These are phyloP conservation scores for Amazona vittata DNA, from an alignment of 2,113 vertebrate species.

Conservation along the genomic window DNA sequence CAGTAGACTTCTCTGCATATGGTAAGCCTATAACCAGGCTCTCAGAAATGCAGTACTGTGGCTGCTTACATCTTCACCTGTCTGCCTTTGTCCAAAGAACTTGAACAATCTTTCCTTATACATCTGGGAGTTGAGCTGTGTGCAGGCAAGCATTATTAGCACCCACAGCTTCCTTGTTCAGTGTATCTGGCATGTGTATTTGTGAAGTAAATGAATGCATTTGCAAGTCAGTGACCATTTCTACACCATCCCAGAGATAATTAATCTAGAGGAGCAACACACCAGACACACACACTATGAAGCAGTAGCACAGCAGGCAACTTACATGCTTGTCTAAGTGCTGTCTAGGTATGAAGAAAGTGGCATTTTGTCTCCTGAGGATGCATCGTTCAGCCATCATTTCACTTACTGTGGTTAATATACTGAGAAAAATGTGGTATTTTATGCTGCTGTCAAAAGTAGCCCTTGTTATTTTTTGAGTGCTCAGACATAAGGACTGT, in stretches of 20 bases:
- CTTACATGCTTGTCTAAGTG: not conserved
- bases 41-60: not conserved
- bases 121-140: not conserved
- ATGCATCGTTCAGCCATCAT: not conserved
- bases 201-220: not conserved
- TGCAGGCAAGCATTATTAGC: not conserved
- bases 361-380: not conserved
- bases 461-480: not conserved
- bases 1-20: not conserved
- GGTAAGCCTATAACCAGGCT: not conserved
- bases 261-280: not conserved
- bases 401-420: slow-evolving; percentile 18
- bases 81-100: not conserved
- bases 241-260: not conserved
- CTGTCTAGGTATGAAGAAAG: not conserved
- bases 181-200: not conserved
- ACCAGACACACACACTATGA: not conserved
- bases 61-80: not conserved
- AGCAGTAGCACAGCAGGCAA: not conserved
- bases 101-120: not conserved
- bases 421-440: not conserved
- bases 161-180: not conserved
- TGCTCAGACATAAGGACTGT: not conserved
- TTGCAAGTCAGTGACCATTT: not conserved
- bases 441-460: not conserved